Base-by-base conservation (phyloP, 2,113 vertebrate species). In the Oryctolagus cuniculus region DNA sequence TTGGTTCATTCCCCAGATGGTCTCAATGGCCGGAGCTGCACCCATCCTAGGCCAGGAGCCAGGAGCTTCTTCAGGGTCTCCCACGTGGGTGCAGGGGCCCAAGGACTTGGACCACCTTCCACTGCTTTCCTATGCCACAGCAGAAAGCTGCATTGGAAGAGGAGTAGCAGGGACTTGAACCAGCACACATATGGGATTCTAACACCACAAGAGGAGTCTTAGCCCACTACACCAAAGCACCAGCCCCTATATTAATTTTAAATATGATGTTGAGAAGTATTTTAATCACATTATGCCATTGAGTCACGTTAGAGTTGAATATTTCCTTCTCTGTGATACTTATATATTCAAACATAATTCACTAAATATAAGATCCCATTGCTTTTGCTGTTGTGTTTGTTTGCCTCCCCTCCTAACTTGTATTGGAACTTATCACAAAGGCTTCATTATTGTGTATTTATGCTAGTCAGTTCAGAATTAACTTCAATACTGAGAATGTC, bases 401-500 rank as follows among this genome's bases (percentile, higher is more conserved):
- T 17, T 66, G 55, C 15, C 22, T 58, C 6, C 10, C 9, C 15
- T 58, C 15, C 5, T 67, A 5, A 11, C 15, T 3, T 69, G 0
- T 55, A 73, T 51, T 36, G 79, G 10, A 7, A 12, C 9, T 64
- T 74, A 63, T 51, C n/a, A 63, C 22, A 24, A 84, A 75, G 13
- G 15, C 16, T 92, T 92, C 49, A 70, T 44, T 85, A 10, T 34
- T 86, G 38, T 73, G 74, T 53, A 58, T 77, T 64, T 51, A 73
- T 75, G 5, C 49, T 34, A 91, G 63, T 69, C 85, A 72, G 58
- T 92, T 86, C 63, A 92, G 49, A 85, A 77, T 77, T 91, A 44
- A 7, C 0, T 12, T 77, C 27, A n/a, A 21, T 92, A 29, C 61
- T 77, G 38, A 19, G 6, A 92, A n/a, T 27, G 34, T 92, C 51